Evolutionary conservation across 1,140 invertebrate species (phyloP).

Genomic region (Colletes latitarsis): DNA sequence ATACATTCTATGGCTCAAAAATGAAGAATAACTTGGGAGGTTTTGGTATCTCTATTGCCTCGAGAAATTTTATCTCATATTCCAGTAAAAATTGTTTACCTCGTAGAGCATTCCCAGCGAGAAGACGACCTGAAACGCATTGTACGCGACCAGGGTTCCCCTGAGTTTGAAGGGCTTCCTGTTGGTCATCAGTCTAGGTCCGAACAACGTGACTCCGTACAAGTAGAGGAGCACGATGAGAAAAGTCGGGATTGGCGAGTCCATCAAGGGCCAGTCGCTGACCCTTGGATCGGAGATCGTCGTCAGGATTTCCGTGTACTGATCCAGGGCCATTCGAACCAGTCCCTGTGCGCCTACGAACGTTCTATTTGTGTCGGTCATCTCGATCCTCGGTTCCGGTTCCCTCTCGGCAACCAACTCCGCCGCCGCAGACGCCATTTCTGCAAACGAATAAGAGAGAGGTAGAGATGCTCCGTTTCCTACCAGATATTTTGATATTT

Average conservation of each 20-base stretch:
- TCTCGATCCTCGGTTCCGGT: slow-evolving; percentile 69
- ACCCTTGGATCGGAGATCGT: slow-evolving; percentile 91
- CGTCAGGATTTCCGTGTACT: slow-evolving; percentile 82
- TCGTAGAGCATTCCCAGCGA: slow-evolving; percentile 94
- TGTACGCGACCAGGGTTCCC: slow-evolving; percentile 92
- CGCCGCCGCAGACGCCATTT: slow-evolving; percentile 79
- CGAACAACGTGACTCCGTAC: slow-evolving; percentile 89
- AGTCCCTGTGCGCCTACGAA: slow-evolving; percentile 81
- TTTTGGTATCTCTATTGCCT: no score
- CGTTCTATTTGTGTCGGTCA: slow-evolving; percentile 72
- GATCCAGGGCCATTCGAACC: slow-evolving; percentile 83
- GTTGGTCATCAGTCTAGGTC: slow-evolving; percentile 93
- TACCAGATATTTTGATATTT: background rate
- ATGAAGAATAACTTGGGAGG: no score
- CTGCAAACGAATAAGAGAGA: slow-evolving; percentile 50
- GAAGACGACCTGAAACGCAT: slow-evolving; percentile 93
- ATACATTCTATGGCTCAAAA: no score
- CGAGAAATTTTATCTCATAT: no score
- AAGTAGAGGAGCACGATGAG: slow-evolving; percentile 91
- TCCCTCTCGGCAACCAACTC: slow-evolving; percentile 78
- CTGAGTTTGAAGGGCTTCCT: slow-evolving; percentile 92
- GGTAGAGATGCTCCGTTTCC: background rate
- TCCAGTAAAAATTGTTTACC: slow-evolving; percentile 81
- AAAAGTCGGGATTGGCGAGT: slow-evolving; percentile 92
- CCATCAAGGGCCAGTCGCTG: slow-evolving; percentile 94